Evolutionary conservation across 2,888 invertebrate species (phyloP).

Genomic region (Luperina testacea): DNA sequence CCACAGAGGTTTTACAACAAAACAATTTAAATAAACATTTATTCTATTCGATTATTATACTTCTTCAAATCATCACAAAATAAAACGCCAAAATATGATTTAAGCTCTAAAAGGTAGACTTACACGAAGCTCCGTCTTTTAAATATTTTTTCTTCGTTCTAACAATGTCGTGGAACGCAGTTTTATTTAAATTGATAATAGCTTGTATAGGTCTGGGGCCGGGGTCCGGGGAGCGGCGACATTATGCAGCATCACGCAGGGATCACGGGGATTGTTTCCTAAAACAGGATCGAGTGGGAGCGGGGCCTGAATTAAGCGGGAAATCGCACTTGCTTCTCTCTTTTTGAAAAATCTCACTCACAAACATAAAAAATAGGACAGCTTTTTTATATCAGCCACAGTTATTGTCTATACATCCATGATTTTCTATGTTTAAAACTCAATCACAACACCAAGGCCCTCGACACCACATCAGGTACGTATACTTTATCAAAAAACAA

Average conservation of each 20-base stretch:
- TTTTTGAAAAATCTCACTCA: constrained; percentile 55
- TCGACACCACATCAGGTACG: constrained; percentile 44
- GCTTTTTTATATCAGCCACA: not conserved
- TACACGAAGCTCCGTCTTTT: constrained; percentile 45
- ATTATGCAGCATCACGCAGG: constrained; percentile 89
- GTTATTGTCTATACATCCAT: not conserved
- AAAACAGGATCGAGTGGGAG: constrained; percentile 86
- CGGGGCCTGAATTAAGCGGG: constrained; percentile 81
- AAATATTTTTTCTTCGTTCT: constrained; percentile 56
- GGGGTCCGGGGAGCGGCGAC: constrained; percentile 71
- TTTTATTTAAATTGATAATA: constrained; percentile 83
- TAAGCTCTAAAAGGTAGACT: constrained; percentile 37
- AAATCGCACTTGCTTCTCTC: constrained; percentile 60
- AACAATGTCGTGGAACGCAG: constrained; percentile 64
- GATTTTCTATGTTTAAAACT: constrained; percentile 7
- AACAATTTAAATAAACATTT: not conserved
- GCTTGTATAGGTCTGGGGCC: constrained; percentile 71
- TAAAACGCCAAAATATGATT: constrained; percentile 24
- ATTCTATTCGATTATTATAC: not conserved
- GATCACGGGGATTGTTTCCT: constrained; percentile 88
- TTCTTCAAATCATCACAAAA: constrained; percentile 13
- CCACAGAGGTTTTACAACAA: not conserved
- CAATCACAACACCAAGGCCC: constrained; percentile 21
- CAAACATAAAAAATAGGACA: constrained; percentile 20
- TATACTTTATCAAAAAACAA: constrained; percentile 63